Evolutionary conservation across 2,113 vertebrate genomes (phyloP).

Genomic region (Cathartes aura): DNA sequence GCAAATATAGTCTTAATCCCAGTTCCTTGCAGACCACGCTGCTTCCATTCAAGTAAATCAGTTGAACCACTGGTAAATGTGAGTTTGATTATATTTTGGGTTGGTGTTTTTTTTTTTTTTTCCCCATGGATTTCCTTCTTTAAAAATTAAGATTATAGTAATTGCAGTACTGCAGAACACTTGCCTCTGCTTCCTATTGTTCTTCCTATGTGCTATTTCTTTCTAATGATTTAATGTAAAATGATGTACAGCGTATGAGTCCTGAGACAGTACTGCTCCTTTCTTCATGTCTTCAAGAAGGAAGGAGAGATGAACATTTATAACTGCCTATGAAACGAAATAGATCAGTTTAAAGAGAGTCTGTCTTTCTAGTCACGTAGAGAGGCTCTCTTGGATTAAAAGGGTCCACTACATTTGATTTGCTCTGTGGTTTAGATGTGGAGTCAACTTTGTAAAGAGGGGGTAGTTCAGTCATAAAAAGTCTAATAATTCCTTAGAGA

Average conservation of each 20-base stretch:
- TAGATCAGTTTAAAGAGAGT: neutral
- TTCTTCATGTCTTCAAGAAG: neutral
- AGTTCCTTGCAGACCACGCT: neutral
- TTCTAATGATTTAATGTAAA: neutral
- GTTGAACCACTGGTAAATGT: neutral
- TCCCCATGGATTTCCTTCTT: neutral
- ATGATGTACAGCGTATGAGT: neutral
- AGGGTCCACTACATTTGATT: slow-evolving; percentile 10
- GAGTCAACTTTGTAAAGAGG: neutral
- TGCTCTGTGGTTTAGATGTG: neutral
- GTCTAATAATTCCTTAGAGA: neutral
- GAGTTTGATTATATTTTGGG: neutral
- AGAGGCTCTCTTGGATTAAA: slow-evolving; percentile 5
- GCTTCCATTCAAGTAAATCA: neutral
- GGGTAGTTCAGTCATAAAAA: neutral
- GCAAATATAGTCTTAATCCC: neutral
- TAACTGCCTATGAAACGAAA: neutral
- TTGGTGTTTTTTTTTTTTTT: neutral
- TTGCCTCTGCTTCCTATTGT: neutral
- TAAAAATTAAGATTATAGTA: neutral
- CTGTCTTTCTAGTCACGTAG: neutral
- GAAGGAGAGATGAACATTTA: neutral
- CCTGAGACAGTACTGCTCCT: neutral
- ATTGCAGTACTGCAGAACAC: neutral
- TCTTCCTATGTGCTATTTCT: neutral